Conservation (phyloP, 2,888 invertebrate species). For the Torymus aiolomorphi region DNA sequence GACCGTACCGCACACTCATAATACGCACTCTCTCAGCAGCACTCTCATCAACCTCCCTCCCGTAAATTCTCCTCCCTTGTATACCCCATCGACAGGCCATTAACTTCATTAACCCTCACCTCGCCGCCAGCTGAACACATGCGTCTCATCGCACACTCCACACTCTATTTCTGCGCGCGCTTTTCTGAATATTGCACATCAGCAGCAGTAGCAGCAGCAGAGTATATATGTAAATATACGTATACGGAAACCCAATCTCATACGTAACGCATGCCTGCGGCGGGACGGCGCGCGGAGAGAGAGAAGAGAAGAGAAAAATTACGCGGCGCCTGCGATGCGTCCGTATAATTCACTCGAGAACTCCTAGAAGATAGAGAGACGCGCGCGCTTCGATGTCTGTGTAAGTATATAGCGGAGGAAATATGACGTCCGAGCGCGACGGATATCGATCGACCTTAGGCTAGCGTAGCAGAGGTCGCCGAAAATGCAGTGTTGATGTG, state of each 20-base stretch:
- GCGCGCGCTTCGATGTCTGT: too few species aligned
- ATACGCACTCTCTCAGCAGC: not conserved
- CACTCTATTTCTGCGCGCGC: too few species aligned
- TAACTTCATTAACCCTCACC: conserved; percentile 13
- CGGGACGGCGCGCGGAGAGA: too few species aligned
- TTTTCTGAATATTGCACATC: too few species aligned
- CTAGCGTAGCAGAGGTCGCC: conserved; percentile 28
- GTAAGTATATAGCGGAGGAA: not conserved
- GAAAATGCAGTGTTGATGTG: not conserved
- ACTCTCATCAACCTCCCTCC: not conserved
- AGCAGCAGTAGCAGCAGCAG: too few species aligned
- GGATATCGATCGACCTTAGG: conserved; percentile 48
- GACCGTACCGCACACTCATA: not conserved
- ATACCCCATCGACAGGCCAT: conserved; percentile 20
- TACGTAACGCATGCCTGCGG: too few species aligned
- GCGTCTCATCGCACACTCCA: too few species aligned
- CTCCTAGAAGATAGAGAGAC: not conserved
- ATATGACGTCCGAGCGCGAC: conserved; percentile 18
- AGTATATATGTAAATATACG: too few species aligned
- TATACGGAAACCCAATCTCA: too few species aligned
- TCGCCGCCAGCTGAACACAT: too few species aligned
- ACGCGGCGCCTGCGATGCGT: not conserved
- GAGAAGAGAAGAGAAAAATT: not conserved
- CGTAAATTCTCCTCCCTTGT: conserved; percentile 12
- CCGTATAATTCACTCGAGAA: not conserved